These are phyloP conservation scores for Leptinotarsa rubiginosa DNA, from an alignment of 2,888 invertebrate genomes.

Conservation along the genomic window DNA sequence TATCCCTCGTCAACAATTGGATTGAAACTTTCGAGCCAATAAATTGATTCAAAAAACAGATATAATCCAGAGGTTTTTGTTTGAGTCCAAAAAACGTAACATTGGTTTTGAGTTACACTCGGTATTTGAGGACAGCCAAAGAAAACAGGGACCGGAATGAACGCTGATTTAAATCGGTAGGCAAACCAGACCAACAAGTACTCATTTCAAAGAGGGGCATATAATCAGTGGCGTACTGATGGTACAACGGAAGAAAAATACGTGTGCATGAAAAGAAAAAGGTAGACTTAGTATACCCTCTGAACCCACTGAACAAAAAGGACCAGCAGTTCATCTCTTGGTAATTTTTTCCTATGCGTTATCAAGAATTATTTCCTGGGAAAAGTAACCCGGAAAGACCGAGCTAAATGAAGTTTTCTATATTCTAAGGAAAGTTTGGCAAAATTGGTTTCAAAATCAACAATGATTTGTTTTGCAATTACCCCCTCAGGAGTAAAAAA, in stretches of 20 bases:
- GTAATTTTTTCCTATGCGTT: too few species aligned
- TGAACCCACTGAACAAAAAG: background rate
- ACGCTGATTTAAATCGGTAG: background rate
- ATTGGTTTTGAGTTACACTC: background rate
- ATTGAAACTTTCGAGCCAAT: background rate
- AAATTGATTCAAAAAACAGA: background rate
- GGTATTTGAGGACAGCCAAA: background rate
- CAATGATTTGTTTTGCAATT: too few species aligned
- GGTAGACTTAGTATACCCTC: background rate
- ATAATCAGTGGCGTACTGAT: background rate
- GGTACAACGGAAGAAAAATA: background rate
- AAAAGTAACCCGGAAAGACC: too few species aligned
- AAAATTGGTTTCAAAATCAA: too few species aligned
- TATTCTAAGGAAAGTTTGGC: too few species aligned
- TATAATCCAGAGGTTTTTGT: background rate
- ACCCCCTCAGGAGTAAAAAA: too few species aligned
- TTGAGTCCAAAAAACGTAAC: background rate
- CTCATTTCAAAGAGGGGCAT: background rate
- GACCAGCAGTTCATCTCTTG: too few species aligned
- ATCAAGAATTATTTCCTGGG: too few species aligned
- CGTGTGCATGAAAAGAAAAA: background rate
- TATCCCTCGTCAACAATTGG: background rate
- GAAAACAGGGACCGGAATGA: background rate
- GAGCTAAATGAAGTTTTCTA: too few species aligned
- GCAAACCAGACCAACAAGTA: conserved; percentile 5